phyloP scores from a whole-genome alignment of 2,888 invertebrate species.

The Rhaphigaster nebulosa region DNA sequence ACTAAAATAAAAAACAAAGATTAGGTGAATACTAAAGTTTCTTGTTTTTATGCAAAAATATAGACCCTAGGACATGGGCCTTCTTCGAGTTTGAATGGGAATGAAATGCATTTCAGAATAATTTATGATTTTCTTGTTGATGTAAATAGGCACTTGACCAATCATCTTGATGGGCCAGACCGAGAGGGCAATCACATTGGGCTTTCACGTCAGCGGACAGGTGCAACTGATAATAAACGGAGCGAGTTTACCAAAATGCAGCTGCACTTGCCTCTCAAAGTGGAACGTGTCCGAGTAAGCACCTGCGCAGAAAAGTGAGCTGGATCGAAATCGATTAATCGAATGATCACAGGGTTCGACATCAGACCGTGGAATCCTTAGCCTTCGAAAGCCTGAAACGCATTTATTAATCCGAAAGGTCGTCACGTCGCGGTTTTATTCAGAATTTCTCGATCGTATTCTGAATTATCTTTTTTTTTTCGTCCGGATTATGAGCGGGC shows the following conservation, averaged over 20 bases:
- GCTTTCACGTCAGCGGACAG: background rate
- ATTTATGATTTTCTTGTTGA: background rate
- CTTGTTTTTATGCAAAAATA: no score
- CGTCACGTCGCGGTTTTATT: constrained; percentile 31
- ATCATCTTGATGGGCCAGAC: background rate
- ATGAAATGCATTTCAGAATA: background rate
- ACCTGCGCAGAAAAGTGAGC: background rate
- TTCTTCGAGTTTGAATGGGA: background rate
- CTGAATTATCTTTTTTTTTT: background rate
- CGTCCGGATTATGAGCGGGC: background rate
- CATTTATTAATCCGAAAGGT: constrained; percentile 40
- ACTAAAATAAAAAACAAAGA: no score
- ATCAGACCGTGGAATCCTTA: background rate
- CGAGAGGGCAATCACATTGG: background rate
- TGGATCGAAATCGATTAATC: background rate
- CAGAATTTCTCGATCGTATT: constrained; percentile 12
- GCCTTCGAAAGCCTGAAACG: background rate
- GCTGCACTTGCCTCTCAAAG: background rate
- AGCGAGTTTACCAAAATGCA: background rate
- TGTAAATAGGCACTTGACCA: background rate
- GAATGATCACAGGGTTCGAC: background rate
- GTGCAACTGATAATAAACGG: background rate
- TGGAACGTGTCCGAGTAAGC: background rate
- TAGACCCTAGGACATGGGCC: no score
- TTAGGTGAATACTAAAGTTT: no score